Evolutionary conservation across 2,888 invertebrate genomes (phyloP).

Genomic region (Dermolepida albohirtum): DNA sequence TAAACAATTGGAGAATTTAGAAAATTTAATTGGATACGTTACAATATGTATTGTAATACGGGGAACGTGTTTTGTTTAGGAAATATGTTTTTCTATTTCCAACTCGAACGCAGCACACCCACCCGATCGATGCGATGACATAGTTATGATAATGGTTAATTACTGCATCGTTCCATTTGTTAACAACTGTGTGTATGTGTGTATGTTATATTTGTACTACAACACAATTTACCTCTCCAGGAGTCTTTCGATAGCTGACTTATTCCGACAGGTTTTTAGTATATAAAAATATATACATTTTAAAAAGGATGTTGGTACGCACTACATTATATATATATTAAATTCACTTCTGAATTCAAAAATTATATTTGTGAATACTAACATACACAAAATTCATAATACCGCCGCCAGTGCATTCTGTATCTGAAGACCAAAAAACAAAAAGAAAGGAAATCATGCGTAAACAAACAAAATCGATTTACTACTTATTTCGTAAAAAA

Average conservation of each 20-base stretch:
- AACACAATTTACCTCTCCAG: constrained; percentile 24
- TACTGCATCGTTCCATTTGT: constrained; percentile 30
- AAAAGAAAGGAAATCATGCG: no score
- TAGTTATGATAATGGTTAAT: constrained; percentile 35
- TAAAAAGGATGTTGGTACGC: no score
- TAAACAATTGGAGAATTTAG: background rate
- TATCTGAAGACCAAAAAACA: no score
- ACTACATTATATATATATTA: no score
- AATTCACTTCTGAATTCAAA: no score
- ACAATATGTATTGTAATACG: constrained; percentile 2
- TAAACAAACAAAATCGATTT: no score
- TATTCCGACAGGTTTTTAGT: no score
- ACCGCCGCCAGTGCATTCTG: no score
- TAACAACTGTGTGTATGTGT: constrained; percentile 14
- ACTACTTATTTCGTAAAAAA: no score
- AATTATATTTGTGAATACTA: no score
- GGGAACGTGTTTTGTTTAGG: constrained; percentile 10
- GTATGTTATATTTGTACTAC: constrained; percentile 28
- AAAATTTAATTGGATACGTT: constrained; percentile 1
- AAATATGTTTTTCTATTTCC: constrained; percentile 24
- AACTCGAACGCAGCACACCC: constrained; percentile 16
- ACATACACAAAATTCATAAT: no score
- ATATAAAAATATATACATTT: no score
- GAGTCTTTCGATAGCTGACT: constrained; percentile 10
- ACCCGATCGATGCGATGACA: constrained; percentile 31